Evolutionary conservation across 2,797 vertebrate species (phyloP), one percentile per base, ranked within the genome.

Genomic region (Platyrinchus mystaceus): DNA sequence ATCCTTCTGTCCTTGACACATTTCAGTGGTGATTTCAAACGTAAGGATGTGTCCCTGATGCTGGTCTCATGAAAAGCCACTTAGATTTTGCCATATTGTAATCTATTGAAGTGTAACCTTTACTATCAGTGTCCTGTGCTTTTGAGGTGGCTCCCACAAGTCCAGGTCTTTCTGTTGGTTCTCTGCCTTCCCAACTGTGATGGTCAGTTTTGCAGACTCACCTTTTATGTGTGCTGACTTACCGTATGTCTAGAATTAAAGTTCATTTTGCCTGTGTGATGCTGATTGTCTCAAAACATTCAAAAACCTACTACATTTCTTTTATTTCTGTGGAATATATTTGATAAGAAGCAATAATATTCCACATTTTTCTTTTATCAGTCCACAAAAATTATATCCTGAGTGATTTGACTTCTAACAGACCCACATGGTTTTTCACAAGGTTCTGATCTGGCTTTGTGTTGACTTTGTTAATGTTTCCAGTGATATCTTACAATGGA

Each of bases 241-340:
- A 39, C 4, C 14, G 17, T 30, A 5, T 36, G 26, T 84, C 36
- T 66, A 24, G 55, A 84, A 66, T 7, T 71, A 23, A 88, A 79
- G 46, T 39, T 81, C 0, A 0, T 55, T 93, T 83, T 90, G 41
- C 16, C 52, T 84, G 0, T 47, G 30, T 81, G 24, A 36, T 0
- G 0, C 36, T 52, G 53, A 7, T 59, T 90, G 22, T 66, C 74
- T 80, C 63, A 59, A 87, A 93, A 70, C 3, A 1, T 70, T 56
- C 34, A 60, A 20, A 75, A 68, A 94, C 8, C 11, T 18, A 39
- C 13, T 58, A 23, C 18, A 21, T 68, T 85, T 87, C 6, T 55
- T 84, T 75, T 55, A n/a, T 67, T 71, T 91, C 55, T 56, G 10
- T 56, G n/a, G 19, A 59, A 56, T 70, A 13, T 41, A n/a, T 88